Evolutionary conservation across 2,888 invertebrate genomes (phyloP).

Genomic region (Campoplex capitator): DNA sequence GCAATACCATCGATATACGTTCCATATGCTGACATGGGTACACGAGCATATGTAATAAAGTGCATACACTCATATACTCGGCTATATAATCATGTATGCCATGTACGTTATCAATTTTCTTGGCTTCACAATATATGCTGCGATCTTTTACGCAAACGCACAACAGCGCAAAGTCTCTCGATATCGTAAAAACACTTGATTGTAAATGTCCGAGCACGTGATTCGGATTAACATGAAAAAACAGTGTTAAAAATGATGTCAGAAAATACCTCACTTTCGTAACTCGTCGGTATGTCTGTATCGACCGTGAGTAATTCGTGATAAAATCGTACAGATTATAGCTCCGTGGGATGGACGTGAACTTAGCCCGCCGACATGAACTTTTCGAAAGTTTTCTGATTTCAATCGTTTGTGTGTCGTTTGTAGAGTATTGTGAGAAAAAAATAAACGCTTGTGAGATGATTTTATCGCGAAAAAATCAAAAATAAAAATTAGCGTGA

Average conservation of each 20-base stretch:
- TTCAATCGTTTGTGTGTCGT: too few species aligned
- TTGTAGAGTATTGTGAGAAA: too few species aligned
- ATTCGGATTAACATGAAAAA: not conserved
- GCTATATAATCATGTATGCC: not conserved
- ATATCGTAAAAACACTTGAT: constrained; percentile 17
- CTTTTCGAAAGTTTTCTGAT: too few species aligned
- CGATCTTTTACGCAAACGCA: constrained; percentile 52
- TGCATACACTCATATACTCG: not conserved
- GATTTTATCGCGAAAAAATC: too few species aligned
- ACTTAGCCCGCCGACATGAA: too few species aligned
- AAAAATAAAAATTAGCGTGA: too few species aligned
- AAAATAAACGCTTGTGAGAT: too few species aligned
- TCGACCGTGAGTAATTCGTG: not conserved
- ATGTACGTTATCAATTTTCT: not conserved
- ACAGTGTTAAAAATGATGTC: not conserved
- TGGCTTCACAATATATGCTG: constrained; percentile 22
- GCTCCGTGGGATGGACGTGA: too few species aligned
- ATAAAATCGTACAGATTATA: too few species aligned
- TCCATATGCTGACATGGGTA: not conserved
- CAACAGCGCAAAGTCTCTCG: not conserved
- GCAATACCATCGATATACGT: not conserved
- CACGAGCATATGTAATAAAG: not conserved
- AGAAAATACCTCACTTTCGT: not conserved
- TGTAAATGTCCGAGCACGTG: not conserved
- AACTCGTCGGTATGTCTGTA: constrained; percentile 19